Evolutionary conservation across 2,113 vertebrate species (phyloP).

Genomic region (Zosterops borbonicus): DNA sequence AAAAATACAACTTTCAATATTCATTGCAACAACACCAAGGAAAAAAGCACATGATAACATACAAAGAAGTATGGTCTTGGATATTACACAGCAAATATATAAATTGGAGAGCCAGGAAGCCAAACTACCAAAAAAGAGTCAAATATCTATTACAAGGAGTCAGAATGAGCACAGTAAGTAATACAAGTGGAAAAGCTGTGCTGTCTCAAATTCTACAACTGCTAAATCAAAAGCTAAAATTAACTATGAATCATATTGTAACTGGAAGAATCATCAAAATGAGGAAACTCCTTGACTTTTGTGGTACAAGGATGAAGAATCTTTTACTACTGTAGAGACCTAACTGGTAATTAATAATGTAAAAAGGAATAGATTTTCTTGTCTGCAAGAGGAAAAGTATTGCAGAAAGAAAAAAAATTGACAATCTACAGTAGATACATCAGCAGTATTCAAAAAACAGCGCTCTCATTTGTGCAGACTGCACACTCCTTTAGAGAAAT

Average conservation of each 20-base stretch:
- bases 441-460: conserved; percentile 4
- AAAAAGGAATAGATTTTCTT: conserved; percentile 6
- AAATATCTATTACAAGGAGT: neutral
- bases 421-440: neutral
- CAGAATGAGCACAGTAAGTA: neutral
- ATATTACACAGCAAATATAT: neutral
- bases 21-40: neutral
- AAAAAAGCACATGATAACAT: neutral
- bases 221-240: conserved; percentile 11
- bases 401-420: neutral
- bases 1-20: neutral
- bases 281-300: neutral
- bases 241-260: neutral
- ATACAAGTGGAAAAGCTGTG: neutral
- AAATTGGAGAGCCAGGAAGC: neutral
- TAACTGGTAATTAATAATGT: neutral
- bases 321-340: neutral
- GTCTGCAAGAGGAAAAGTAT: neutral
- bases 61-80: neutral
- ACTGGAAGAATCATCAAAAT: neutral
- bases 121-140: neutral
- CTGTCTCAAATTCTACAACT: neutral
- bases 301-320: neutral
- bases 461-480: conserved; percentile 18
- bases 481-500: conserved; percentile 37